Conservation (phyloP, 1,140 invertebrate genomes). For the Atta texana region DNA sequence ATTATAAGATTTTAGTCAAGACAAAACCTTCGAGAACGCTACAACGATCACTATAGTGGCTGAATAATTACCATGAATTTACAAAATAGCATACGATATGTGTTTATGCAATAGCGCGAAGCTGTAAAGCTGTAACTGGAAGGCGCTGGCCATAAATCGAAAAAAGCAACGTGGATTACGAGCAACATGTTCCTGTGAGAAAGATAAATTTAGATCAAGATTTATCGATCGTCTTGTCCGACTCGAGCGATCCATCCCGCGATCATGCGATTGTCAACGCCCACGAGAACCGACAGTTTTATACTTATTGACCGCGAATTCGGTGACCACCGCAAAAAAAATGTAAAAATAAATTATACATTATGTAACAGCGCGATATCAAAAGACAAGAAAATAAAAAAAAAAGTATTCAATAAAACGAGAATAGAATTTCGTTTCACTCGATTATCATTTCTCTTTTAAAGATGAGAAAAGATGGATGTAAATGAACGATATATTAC, state of each 20-base stretch:
- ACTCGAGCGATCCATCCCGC: conserved; percentile 45
- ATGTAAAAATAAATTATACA: conserved; percentile 63
- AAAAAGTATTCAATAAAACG: neutral
- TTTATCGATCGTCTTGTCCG: conserved; percentile 74
- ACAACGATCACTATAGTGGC: neutral
- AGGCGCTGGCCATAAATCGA: conserved; percentile 31
- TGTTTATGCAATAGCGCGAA: conserved; percentile 45
- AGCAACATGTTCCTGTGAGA: conserved; percentile 54
- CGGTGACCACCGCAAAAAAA: conserved; percentile 44
- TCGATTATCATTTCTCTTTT: conserved; percentile 35
- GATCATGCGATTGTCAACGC: conserved; percentile 75
- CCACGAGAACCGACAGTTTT: conserved; percentile 69
- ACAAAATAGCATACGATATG: conserved; percentile 23
- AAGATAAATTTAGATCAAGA: conserved; percentile 81
- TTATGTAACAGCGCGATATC: conserved; percentile 64
- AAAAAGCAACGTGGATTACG: conserved; percentile 57
- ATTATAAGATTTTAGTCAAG: neutral
- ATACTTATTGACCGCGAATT: conserved; percentile 70
- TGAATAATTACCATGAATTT: conserved; percentile 46
- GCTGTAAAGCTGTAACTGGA: conserved; percentile 32
- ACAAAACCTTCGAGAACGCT: neutral
- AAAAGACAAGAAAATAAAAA: conserved; percentile 63
- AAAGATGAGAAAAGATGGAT: conserved; percentile 34
- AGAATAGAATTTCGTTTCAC: conserved; percentile 37
- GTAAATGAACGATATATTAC: conserved; percentile 57